Evolutionary conservation across 2,113 vertebrate species (phyloP), one percentile per base, ranked within the genome.

Genomic region (Amphilophus citrinellus): DNA sequence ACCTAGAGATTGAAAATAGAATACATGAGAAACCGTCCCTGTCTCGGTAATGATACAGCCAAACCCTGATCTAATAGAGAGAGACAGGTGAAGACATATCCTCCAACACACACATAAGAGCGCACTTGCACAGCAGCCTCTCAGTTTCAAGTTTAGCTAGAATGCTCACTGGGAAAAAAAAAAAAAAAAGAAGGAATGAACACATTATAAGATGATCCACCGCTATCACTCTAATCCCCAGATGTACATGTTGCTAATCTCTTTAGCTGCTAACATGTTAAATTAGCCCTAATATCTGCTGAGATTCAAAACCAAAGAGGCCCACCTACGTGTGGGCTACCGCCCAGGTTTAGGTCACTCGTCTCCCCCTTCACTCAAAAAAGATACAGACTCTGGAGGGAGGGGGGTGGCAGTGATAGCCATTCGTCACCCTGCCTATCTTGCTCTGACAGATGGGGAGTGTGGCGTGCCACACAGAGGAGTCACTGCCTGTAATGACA

Each of bases 401-500:
- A 3, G 82, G 83, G 57, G 84, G 91, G 87, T 81, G 77, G 85
- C 89, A 91, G 90, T 90, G 94, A 92, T 95, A 92, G 93, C 94
- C 93, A 94, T 94, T 95, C 88, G 90, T 95, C 95, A 95, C 93
- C 87, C 82, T 93, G 88, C 88, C 92, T 95, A 95, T 95, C 95
- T 96, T 85, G 56, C 87, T 85, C 80, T 93, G 95, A 94, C 95
- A 96, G 95, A 94, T 93, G 89, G 85, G 88, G 85, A 93, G 92
- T 92, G 91, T 77, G 61, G 84, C 62, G 66, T 91, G 89, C 91
- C 93, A 92, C 94, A 89, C 82, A 94, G 92, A 94, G 87, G 94
- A 95, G 88, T 93, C 94, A 93, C 85, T 92, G 91, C 86, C 93
- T 95, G 79, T 96, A 96, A 96, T 96, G 95, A 95, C 94, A 94